A percentile compares a stretch with the other conserved stretches of the same genome.
phyloP scores from a whole-genome alignment of 1,140 invertebrate species.

The Chymomyza costata region DNA sequence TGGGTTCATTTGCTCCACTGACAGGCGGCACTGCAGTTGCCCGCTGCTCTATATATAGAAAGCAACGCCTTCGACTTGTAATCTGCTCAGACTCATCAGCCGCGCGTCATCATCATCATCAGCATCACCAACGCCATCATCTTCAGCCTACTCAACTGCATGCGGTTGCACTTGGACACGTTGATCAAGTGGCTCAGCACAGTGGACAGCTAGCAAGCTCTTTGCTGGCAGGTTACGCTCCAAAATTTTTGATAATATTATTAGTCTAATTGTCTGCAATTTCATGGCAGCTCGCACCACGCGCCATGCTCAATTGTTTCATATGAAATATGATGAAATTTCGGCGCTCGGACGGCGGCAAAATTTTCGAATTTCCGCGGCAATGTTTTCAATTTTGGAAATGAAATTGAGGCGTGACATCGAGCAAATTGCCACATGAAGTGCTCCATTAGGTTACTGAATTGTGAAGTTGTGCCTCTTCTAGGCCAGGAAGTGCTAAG shows the following conservation, averaged over 20 bases:
- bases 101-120: background rate
- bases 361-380: slow-evolving; percentile 26
- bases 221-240: slow-evolving; percentile 42
- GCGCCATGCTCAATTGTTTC: slow-evolving; percentile 57
- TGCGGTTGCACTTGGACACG: no score
- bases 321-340: slow-evolving; percentile 53
- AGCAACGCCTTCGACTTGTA: slow-evolving; percentile 20
- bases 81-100: slow-evolving; percentile 39
- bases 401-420: slow-evolving; percentile 55
- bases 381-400: slow-evolving; percentile 53
- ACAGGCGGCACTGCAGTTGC: no score
- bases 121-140: no score
- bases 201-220: background rate
- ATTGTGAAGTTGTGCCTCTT: slow-evolving; percentile 38
- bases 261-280: slow-evolving; percentile 50
- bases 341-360: slow-evolving; percentile 35
- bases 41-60: slow-evolving; percentile 60
- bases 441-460: slow-evolving; percentile 60
- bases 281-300: slow-evolving; percentile 42
- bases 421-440: slow-evolving; percentile 54
- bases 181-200: slow-evolving; percentile 35
- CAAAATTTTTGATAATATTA: slow-evolving; percentile 12
- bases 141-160: no score
- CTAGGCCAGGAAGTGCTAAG: no score
- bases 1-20: slow-evolving; percentile 70